Percentiles rank a stretch among this genome's conserved stretches.
Evolutionary conservation across 2,888 invertebrate genomes (phyloP).

Genomic region (Phragmatobia fuliginosa): DNA sequence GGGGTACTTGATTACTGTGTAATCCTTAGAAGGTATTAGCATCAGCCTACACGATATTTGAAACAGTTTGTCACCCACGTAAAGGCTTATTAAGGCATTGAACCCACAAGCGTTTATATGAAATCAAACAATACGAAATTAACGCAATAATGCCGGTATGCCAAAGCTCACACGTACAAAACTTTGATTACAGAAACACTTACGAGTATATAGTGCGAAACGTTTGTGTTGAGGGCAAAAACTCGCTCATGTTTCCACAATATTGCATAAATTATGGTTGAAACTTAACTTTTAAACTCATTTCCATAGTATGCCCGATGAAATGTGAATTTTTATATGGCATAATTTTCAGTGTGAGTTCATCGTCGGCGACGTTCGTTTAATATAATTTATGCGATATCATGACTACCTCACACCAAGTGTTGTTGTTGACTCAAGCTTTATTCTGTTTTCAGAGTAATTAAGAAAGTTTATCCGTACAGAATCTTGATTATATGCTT

Average conservation of each 20-base stretch:
- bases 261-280: constrained; percentile 51
- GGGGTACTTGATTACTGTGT: constrained; percentile 25
- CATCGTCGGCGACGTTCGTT: constrained; percentile 29
- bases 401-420: constrained; percentile 45
- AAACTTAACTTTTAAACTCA: constrained; percentile 34
- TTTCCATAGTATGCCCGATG: constrained; percentile 28
- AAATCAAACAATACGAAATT: constrained; percentile 58
- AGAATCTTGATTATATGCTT: constrained; percentile 35
- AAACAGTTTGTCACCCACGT: constrained; percentile 42
- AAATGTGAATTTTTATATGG: constrained; percentile 34
- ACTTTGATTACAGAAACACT: constrained; percentile 34
- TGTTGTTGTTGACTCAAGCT: constrained; percentile 31
- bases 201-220: constrained; percentile 34
- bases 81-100: constrained; percentile 49
- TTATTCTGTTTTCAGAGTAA: constrained; percentile 27
- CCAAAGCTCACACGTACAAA: constrained; percentile 36
- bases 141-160: constrained; percentile 49
- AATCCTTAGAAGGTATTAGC: constrained; percentile 26
- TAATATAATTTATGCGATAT: constrained; percentile 59
- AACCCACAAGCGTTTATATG: constrained; percentile 44
- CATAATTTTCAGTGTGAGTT: constrained; percentile 35
- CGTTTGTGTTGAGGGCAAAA: constrained; percentile 33
- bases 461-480: constrained; percentile 36
- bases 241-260: constrained; percentile 40
- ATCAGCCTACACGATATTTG: constrained; percentile 29